Evolutionary conservation across 2,888 invertebrate genomes (phyloP), one percentile per base, ranked within the genome.

Genomic region (Idaea straminata): DNA sequence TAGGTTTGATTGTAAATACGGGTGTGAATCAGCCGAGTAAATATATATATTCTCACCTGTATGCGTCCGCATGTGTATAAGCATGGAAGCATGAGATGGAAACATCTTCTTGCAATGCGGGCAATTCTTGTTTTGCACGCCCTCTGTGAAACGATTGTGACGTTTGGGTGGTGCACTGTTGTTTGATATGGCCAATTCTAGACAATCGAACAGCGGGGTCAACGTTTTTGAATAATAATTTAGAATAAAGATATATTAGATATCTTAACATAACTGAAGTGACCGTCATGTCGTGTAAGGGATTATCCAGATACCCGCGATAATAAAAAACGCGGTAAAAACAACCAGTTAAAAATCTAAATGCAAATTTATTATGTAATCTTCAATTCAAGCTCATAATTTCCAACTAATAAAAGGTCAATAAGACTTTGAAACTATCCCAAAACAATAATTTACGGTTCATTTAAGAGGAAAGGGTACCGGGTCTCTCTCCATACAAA

Each of bases 41-140:
- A 25, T 25, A 25, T 3, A 25, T 25, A 47, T 5, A 47, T 13
- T 78, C 80, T 81, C 47, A 87, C 95, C 95, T 74, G 96, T 96
- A 78, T 96, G 96, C 47, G 96, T 96, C 77, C 96, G 92, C 86
- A 95, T 94, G 83, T 96, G 96, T 78, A 96, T 96, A 68, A 96
- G 93, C 96, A 96, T 96, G 66, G 96, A 96, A 64, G 96, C 96
- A 84, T 96, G 95, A 64, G 96, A 96, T 66, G 96, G 96, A 89
- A 96, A 96, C 73, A 93, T 93, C 88, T 96, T 96, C 83, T 94
- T 94, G 90, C 96, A 96, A 69, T 95, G 93, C 77, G 94, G 86
- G 87, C 96, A 96, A 71, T 89, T 91, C 88, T 95, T 95, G 84
- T 91, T 93, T 81, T 93, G 91, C 80, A 86, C 89, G 83, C 93